Evolutionary conservation across 2,888 invertebrate genomes (phyloP), one percentile per base, ranked within the genome.

Genomic region (Xanthia icteritia): DNA sequence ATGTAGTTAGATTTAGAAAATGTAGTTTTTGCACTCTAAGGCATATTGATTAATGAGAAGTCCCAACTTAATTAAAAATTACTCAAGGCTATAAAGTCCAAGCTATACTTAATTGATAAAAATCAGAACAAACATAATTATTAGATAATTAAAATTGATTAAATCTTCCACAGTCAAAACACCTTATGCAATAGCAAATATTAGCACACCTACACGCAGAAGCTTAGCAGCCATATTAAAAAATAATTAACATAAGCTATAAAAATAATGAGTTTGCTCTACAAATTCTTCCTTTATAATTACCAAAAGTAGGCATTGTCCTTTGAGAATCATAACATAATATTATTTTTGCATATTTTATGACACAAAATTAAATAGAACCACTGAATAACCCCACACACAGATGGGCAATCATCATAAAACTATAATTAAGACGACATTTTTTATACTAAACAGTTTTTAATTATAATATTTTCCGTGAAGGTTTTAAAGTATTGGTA

Each of bases 381-480:
- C 60, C 63, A 65, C 68, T 17, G 42, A 79, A 83, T 80, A 82
- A 75, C 80, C 74, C 70, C 75, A 84, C 63, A 60, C 74, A 73
- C 69, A 73, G 42, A 42, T 42, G 63, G n/a, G 65, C 76, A 79
- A 86, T 88, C 83, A 84, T 77, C 83, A 84, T 87, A 87, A 86
- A 88, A 81, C 42, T 48, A 73, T 88, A 86, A 88, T 85, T 79
- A 83, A 88, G 70, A 72, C 77, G 81, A 83, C 80, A 86, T 78
- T 82, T 86, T 87, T 73, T 73, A 72, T 76, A 74, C 67, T 75
- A 79, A 82, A 80, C 58, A 48, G 64, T 79, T 85, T 76, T 67
- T 79, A 79, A 87, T 80, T 83, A 86, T 79, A 83, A 84, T 85
- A 87, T 81, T 81, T 85, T 82, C 76, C 64, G 66, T 86, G 74